A percentile compares a stretch with the other conserved stretches of the same genome.
Conservation (phyloP, 1,140 invertebrate genomes). For the Drosophila lacertosa region DNA sequence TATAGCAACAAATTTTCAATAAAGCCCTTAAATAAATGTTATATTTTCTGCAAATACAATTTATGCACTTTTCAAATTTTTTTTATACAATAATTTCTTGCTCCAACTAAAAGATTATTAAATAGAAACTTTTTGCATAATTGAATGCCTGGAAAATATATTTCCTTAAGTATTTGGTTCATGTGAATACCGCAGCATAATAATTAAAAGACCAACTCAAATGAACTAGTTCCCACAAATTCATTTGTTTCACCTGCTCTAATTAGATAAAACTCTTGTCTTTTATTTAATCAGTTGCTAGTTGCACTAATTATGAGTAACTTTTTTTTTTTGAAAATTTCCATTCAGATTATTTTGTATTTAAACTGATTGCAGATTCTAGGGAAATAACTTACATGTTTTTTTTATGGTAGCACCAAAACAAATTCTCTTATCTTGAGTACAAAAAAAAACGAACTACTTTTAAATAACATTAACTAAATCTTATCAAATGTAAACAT, state of each 20-base stretch:
- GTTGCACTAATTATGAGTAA: not conserved
- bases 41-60: no score
- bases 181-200: not conserved
- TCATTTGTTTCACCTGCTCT: not conserved
- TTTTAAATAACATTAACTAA: not conserved
- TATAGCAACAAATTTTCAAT: no score
- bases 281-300: not conserved
- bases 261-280: not conserved
- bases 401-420: not conserved
- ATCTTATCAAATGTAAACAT: slow-evolving; percentile 19
- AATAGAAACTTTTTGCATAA: no score
- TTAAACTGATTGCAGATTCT: not conserved
- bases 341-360: not conserved
- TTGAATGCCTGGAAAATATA: not conserved
- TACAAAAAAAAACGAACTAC: not conserved
- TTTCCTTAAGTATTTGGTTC: not conserved
- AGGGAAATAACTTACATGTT: not conserved
- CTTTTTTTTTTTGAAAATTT: no score
- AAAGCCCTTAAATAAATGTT: no score
- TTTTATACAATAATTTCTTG: no score
- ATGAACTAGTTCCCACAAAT: slow-evolving; percentile 13
- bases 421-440: no score
- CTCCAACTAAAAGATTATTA: no score
- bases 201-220: not conserved
- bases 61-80: no score